These are phyloP conservation scores for Muntiacus muntjak DNA, from an alignment of 2,113 vertebrate species.

Conservation along the genomic window DNA sequence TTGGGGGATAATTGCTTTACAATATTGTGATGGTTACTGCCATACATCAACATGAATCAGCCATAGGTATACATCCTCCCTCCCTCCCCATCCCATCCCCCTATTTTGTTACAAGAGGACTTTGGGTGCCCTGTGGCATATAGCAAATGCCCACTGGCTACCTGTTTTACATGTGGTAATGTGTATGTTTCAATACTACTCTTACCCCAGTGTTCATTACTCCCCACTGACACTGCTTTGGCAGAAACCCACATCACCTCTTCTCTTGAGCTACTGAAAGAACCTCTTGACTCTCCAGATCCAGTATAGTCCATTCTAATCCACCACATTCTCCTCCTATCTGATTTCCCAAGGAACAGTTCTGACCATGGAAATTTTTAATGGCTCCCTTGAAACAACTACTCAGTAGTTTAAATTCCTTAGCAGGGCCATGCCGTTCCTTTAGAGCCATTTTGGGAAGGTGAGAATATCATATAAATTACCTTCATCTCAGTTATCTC, in stretches of 20 bases:
- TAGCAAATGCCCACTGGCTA: background rate
- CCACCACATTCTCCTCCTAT: background rate
- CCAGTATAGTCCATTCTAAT: background rate
- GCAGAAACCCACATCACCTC: background rate
- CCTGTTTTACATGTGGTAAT: background rate
- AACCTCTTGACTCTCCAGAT: background rate
- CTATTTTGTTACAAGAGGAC: background rate
- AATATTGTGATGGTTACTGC: background rate
- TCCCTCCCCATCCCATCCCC: background rate
- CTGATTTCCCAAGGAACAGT: background rate
- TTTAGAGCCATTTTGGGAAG: background rate
- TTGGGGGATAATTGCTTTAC: background rate
- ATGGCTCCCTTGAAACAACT: background rate
- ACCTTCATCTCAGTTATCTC: background rate
- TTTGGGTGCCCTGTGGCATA: background rate
- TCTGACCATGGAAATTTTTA: background rate
- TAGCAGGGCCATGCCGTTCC: background rate
- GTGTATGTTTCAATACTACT: background rate
- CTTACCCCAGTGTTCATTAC: background rate
- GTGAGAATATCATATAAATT: background rate
- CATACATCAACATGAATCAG: background rate
- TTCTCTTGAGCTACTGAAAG: background rate
- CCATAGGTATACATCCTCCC: background rate
- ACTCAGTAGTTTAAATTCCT: background rate
- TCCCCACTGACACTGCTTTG: background rate